Conservation (phyloP, 2,797 vertebrate species). For the Sphenodon punctatus region DNA sequence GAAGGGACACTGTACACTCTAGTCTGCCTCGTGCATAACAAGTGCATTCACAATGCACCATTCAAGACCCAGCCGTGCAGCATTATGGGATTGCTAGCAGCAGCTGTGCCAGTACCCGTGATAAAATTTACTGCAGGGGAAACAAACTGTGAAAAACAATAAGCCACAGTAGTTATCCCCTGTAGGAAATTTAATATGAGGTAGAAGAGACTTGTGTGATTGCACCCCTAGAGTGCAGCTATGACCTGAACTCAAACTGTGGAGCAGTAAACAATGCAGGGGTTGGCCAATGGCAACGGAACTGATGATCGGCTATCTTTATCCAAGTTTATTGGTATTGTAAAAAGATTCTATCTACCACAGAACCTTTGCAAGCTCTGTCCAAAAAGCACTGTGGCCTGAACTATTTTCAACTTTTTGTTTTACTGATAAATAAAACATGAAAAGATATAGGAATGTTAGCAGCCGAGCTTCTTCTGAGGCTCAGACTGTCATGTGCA, state of each 20-base stretch:
- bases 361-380: background rate
- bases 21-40: too few relatives aligned
- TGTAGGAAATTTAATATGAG: background rate
- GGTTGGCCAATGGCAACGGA: background rate
- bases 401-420: rapidly evolving
- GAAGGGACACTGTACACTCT: too few relatives aligned
- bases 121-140: too few relatives aligned
- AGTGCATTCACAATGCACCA: too few relatives aligned
- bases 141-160: too few relatives aligned
- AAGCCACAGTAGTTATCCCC: too few relatives aligned
- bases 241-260: background rate
- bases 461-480: background rate
- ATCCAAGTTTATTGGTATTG: background rate
- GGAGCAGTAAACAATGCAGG: background rate
- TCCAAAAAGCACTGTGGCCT: background rate
- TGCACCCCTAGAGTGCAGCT: too few relatives aligned
- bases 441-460: rapidly evolving
- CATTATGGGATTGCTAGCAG: too few relatives aligned
- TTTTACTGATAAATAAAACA: background rate
- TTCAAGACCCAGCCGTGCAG: too few relatives aligned
- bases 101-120: too few relatives aligned
- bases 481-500: background rate
- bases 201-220: too few relatives aligned
- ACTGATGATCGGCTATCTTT: background rate
- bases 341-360: background rate